phyloP scores from a whole-genome alignment of 2,797 vertebrate species.

The Nasua narica region DNA sequence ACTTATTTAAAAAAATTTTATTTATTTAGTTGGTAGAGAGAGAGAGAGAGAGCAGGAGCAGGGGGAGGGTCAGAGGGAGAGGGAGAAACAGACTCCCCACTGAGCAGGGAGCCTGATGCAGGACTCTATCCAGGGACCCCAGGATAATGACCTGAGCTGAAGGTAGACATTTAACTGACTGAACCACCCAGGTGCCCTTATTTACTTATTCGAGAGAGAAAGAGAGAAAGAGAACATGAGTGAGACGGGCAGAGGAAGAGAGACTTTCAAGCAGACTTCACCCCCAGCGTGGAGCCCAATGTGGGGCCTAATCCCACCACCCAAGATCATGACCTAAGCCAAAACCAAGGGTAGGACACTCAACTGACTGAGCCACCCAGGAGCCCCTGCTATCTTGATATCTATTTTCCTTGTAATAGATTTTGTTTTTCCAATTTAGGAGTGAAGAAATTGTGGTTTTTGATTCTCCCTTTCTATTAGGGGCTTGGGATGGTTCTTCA shows the following conservation, averaged over 20 bases:
- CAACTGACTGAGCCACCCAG: neutral
- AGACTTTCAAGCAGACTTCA: neutral
- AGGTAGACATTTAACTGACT: neutral
- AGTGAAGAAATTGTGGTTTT: neutral
- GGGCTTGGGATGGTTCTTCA: neutral
- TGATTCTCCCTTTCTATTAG: neutral
- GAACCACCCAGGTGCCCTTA: neutral
- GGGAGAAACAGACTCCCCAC: neutral
- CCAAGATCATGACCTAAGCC: neutral
- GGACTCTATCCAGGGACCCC: too few species aligned
- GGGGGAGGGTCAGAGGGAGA: neutral
- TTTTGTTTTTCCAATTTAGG: neutral
- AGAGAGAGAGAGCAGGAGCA: neutral
- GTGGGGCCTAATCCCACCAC: neutral
- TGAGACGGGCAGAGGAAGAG: neutral
- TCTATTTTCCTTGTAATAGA: neutral
- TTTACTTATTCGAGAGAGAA: neutral
- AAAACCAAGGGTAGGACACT: neutral
- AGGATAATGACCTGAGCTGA: neutral
- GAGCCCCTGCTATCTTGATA: neutral
- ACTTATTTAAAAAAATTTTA: neutral
- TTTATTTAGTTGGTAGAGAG: neutral
- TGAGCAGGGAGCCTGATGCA: neutral
- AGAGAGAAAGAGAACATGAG: neutral
- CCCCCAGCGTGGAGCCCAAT: neutral